Conservation (phyloP, 2,113 vertebrate species). For the Globicephala melas region DNA sequence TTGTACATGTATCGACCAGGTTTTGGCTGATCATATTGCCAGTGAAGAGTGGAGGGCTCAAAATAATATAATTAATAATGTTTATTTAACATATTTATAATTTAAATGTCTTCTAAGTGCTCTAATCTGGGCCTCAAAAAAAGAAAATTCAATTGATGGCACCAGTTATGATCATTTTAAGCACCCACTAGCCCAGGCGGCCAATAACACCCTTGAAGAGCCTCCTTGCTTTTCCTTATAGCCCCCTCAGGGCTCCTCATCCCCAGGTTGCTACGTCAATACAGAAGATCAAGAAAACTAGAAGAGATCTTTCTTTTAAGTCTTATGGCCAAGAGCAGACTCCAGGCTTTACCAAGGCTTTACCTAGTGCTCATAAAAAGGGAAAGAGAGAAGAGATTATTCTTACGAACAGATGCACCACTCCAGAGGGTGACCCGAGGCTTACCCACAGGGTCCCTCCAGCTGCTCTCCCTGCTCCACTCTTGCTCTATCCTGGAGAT, state of each 20-base stretch:
- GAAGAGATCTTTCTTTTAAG: not conserved
- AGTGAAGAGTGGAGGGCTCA: not conserved
- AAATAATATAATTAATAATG: not conserved
- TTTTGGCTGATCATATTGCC: not conserved
- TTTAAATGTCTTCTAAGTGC: not conserved
- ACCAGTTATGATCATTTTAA: not conserved
- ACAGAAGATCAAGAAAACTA: not conserved
- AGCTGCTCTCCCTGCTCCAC: too few species aligned
- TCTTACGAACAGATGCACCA: not conserved
- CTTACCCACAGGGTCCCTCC: too few species aligned
- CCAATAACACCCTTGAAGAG: not conserved
- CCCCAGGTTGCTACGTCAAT: not conserved
- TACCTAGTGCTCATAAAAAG: not conserved
- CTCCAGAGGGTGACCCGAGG: not conserved
- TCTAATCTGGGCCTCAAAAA: not conserved
- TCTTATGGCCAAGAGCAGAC: not conserved
- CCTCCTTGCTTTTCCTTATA: not conserved
- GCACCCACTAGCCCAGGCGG: not conserved
- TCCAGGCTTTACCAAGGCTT: not conserved
- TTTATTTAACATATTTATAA: slow-evolving; percentile 5
- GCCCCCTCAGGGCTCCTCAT: not conserved
- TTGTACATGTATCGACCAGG: not conserved
- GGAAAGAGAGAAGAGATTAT: not conserved
- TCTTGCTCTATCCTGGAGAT: not conserved
- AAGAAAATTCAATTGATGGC: not conserved